Conservation (phyloP, 1,140 invertebrate genomes). For the Plodia interpunctella region DNA sequence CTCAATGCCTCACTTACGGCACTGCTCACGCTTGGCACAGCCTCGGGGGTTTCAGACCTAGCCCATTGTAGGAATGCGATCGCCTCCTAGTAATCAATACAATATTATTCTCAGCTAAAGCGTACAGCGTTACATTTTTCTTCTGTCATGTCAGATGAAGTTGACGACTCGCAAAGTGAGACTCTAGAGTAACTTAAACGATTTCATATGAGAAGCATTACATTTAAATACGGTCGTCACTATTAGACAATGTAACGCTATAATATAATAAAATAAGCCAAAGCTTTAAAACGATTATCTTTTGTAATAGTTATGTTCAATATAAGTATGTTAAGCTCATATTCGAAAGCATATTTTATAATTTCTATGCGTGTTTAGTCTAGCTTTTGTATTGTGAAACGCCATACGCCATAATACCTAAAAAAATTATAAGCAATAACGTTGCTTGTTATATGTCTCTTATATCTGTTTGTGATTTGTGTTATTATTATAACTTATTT, state of each 20-base stretch:
- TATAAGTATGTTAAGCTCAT: no score
- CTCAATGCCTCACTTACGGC: constrained; percentile 74
- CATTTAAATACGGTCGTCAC: no score
- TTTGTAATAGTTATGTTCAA: no score
- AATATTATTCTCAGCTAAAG: constrained; percentile 53
- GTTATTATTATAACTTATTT: neutral
- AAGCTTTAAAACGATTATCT: neutral
- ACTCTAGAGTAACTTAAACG: no score
- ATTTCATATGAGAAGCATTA: no score
- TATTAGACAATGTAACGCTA: constrained; percentile 10
- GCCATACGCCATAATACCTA: neutral
- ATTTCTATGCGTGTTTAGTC: neutral
- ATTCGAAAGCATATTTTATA: neutral
- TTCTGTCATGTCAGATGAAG: no score
- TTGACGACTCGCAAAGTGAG: no score
- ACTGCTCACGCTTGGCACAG: constrained; percentile 67
- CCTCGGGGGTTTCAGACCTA: constrained; percentile 61
- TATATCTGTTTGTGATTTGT: neutral
- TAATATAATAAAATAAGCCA: neutral
- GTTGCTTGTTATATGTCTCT: neutral
- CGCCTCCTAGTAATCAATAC: constrained; percentile 68
- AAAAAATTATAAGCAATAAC: neutral
- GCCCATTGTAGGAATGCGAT: constrained; percentile 68
- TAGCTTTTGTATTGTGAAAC: neutral
- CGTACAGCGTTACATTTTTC: constrained; percentile 22